Evolutionary conservation across 2,797 vertebrate species (phyloP).

Genomic region (Botia kubotai): DNA sequence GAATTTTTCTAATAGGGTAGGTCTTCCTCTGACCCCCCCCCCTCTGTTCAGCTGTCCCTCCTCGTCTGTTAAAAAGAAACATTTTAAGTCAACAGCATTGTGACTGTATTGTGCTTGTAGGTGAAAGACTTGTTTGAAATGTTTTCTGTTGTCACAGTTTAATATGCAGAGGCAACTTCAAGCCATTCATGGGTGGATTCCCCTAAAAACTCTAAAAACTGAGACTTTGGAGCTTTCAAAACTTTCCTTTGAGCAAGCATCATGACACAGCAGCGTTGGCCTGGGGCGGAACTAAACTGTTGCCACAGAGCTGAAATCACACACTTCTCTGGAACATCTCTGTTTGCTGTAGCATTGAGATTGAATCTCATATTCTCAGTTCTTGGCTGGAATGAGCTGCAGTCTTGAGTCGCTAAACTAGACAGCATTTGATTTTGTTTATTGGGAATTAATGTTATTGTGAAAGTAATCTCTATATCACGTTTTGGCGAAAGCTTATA

Average conservation of each 20-base stretch:
- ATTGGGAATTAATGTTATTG: background rate
- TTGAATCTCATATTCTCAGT: background rate
- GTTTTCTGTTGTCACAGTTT: background rate
- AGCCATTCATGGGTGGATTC: no score
- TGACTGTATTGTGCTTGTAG: background rate
- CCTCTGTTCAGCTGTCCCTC: conserved; percentile 9
- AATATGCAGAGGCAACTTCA: background rate
- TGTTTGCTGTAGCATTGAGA: background rate
- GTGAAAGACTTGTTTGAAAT: background rate
- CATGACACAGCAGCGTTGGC: background rate
- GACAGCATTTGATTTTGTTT: no score
- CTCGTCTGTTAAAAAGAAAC: background rate
- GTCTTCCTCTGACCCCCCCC: conserved; percentile 23
- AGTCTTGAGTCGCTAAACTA: background rate
- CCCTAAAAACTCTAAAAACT: no score
- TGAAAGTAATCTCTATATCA: no score
- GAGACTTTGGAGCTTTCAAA: background rate
- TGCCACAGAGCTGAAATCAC: background rate
- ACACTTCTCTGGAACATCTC: background rate
- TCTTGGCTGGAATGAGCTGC: background rate
- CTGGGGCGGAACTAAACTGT: background rate
- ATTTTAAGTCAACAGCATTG: background rate
- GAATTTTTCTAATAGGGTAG: conserved; percentile 48
- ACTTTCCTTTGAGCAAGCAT: background rate
- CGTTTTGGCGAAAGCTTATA: no score